These are phyloP conservation scores for Thalassoma bifasciatum DNA, from an alignment of 2,113 vertebrate genomes.

Conservation along the genomic window DNA sequence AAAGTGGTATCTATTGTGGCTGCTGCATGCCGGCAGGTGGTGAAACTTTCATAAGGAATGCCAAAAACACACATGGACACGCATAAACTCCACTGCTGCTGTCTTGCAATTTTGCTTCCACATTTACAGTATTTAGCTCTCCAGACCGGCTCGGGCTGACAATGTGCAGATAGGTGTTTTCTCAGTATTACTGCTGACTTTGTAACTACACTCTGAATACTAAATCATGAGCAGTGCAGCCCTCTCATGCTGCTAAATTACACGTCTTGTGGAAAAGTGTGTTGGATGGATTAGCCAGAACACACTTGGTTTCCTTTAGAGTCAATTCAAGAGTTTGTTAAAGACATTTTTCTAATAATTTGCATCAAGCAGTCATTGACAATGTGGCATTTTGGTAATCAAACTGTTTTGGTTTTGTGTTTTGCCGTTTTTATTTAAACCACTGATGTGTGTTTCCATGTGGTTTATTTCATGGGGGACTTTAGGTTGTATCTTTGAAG, in stretches of 20 bases:
- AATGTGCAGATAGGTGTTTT: not conserved
- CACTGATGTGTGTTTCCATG: too few relatives aligned
- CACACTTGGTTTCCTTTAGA: not conserved
- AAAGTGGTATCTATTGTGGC: conserved; percentile 72
- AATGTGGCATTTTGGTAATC: too few relatives aligned
- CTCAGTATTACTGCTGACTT: conserved; percentile 20
- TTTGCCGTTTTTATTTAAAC: too few relatives aligned
- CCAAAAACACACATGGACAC: conserved; percentile 25
- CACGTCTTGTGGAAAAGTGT: not conserved
- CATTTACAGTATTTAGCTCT: conserved; percentile 10
- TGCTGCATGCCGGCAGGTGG: conserved; percentile 58
- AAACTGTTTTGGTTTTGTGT: too few relatives aligned
- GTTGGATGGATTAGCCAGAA: not conserved
- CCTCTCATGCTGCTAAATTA: not conserved
- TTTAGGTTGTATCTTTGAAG: too few relatives aligned
- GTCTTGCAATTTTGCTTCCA: conserved; percentile 29
- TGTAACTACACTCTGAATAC: not conserved
- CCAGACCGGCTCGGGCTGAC: not conserved
- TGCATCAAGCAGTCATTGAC: too few relatives aligned
- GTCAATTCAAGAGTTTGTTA: too few relatives aligned
- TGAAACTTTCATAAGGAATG: conserved; percentile 57
- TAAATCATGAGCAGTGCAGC: not conserved
- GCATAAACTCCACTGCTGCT: not conserved
- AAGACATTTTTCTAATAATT: too few relatives aligned
- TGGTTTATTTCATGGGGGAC: too few relatives aligned